A percentile compares a stretch with the other conserved stretches of the same genome.
Evolutionary conservation across 1,140 invertebrate genomes (phyloP).

Genomic region (Drosophila kikkawai): DNA sequence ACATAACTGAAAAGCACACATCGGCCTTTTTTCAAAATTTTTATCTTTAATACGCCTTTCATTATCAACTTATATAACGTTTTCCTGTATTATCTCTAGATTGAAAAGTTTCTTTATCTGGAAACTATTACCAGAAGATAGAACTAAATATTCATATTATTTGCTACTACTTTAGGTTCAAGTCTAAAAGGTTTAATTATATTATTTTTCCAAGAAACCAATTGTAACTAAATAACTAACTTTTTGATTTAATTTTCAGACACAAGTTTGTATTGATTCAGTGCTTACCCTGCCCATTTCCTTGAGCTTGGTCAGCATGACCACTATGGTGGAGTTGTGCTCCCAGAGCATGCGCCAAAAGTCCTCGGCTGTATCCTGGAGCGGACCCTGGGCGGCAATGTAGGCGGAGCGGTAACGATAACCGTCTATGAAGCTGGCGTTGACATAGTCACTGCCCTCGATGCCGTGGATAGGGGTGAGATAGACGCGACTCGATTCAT

Average conservation of each 20-base stretch:
- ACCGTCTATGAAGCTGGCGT: constrained; percentile 99
- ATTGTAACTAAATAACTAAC: not conserved
- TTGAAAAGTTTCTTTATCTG: no score
- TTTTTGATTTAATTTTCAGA: not conserved
- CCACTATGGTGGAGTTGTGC: constrained; percentile 99
- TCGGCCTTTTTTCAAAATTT: no score
- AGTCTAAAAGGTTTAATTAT: not conserved
- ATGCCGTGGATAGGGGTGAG: constrained; percentile 95
- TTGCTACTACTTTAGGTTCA: not conserved
- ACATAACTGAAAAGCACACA: no score
- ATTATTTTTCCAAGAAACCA: not conserved
- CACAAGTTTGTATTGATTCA: not conserved
- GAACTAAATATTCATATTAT: no score
- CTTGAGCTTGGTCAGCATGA: constrained; percentile 99
- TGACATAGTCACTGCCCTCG: constrained; percentile 99
- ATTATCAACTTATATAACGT: no score
- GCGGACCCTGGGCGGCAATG: constrained; percentile 98
- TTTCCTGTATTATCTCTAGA: not conserved
- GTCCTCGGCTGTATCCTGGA: constrained; percentile 98
- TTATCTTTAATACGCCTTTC: no score
- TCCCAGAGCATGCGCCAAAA: constrained; percentile 99
- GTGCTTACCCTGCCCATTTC: constrained; percentile 96
- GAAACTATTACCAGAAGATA: no score
- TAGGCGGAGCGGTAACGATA: constrained; percentile 97
- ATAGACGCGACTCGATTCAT: constrained; percentile 97